Conservation (phyloP, 2,888 invertebrate species). For the Drosophila mimetica region DNA sequence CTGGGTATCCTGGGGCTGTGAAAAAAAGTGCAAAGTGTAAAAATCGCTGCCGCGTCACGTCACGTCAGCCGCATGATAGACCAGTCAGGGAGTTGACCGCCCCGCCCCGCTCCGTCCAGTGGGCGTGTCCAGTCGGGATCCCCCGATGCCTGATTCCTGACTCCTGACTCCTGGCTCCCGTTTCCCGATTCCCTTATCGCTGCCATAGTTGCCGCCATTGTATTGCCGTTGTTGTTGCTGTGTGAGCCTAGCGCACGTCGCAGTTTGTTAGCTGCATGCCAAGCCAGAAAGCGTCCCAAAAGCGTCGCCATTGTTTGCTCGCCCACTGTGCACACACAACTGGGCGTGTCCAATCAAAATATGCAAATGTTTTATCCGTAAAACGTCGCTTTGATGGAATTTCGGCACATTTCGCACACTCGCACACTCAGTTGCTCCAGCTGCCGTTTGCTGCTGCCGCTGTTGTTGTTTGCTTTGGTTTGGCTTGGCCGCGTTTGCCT, state of each 20-base stretch:
- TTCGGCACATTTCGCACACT: constrained; percentile 67
- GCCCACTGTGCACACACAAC: constrained; percentile 57
- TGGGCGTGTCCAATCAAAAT: constrained; percentile 77
- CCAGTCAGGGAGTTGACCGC: constrained; percentile 50
- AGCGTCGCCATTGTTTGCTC: constrained; percentile 65
- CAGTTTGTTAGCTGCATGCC: constrained; percentile 65
- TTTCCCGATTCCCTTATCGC: constrained; percentile 56
- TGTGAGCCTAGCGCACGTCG: constrained; percentile 60
- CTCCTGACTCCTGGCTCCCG: constrained; percentile 14
- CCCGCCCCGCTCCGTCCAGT: constrained; percentile 29
- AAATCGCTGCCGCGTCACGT: constrained; percentile 70
- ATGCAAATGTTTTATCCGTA: constrained; percentile 77
- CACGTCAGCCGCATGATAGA: constrained; percentile 73
- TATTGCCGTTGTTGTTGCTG: constrained; percentile 20
- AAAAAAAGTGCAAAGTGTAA: constrained; percentile 72
- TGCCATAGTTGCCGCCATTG: constrained; percentile 35
- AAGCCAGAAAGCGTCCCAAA: constrained; percentile 36
- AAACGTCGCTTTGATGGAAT: constrained; percentile 76
- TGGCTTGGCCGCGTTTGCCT: constrained; percentile 55
- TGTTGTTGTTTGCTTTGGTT: constrained; percentile 60
- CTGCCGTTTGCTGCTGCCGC: constrained; percentile 29
- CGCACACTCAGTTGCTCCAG: constrained; percentile 19
- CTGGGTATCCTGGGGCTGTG: constrained; percentile 21
- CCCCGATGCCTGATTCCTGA: constrained; percentile 13
- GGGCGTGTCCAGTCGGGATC: constrained; percentile 52